Conservation (phyloP, 2,797 vertebrate species). For the Diplodus puntazzo region DNA sequence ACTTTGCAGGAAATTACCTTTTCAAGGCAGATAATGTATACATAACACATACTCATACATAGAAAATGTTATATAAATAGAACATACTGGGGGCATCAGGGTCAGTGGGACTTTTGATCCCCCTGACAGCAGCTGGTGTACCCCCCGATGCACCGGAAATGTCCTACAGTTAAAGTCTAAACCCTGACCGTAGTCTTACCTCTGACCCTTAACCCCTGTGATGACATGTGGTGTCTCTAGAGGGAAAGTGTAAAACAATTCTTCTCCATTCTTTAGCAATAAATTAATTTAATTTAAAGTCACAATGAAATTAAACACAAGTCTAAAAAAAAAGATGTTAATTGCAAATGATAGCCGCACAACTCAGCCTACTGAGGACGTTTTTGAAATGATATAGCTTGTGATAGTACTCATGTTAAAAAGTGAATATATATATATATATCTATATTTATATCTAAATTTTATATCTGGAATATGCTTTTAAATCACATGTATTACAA, state of each 20-base stretch:
- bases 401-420: not conserved
- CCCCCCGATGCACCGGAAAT: not conserved
- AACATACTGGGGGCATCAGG: not conserved
- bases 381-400: not conserved
- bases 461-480: not conserved
- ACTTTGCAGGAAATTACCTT: slow-evolving; percentile 31
- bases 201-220: not conserved
- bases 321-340: not conserved
- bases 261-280: not conserved
- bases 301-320: slow-evolving; percentile 29
- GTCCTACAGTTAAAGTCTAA: slow-evolving; percentile 8
- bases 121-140: slow-evolving; percentile 23
- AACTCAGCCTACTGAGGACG: not conserved
- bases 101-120: not conserved
- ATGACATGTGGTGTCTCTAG: not conserved
- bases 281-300: slow-evolving; percentile 9
- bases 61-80: slow-evolving; percentile 4
- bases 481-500: not conserved
- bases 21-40: slow-evolving; percentile 21
- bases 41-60: not conserved
- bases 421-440: not conserved
- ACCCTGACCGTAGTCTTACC: not conserved
- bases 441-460: not conserved
- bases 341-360: not conserved
- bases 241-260: not conserved